Conservation (phyloP, 1,140 invertebrate species). For the Bradynema listronoti region DNA sequence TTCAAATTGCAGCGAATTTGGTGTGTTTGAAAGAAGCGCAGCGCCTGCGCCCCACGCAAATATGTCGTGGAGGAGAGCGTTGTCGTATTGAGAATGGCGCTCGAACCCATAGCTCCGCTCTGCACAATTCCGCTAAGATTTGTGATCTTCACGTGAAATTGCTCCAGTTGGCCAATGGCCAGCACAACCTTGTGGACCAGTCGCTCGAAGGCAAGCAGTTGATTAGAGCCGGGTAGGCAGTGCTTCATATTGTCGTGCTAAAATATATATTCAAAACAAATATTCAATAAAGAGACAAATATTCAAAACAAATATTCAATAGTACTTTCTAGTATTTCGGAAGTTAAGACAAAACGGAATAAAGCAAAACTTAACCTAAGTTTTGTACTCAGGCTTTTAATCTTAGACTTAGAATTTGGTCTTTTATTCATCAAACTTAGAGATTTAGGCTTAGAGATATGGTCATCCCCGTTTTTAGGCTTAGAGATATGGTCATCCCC, state of each 20-base stretch:
- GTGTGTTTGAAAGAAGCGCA: slow-evolving; percentile 97
- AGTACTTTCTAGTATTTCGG: too few relatives aligned
- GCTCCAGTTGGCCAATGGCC: slow-evolving; percentile 91
- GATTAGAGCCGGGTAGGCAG: slow-evolving; percentile 22
- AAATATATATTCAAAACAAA: too few relatives aligned
- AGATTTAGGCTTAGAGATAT: too few relatives aligned
- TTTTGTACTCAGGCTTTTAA: too few relatives aligned
- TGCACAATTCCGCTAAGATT: slow-evolving; percentile 56
- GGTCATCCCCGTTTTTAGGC: too few relatives aligned
- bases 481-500: too few relatives aligned
- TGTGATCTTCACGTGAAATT: slow-evolving; percentile 88
- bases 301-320: too few relatives aligned
- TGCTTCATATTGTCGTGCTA: slow-evolving; percentile 35
- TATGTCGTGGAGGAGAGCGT: slow-evolving; percentile 65
- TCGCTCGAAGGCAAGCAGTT: slow-evolving; percentile 67
- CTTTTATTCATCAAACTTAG: too few relatives aligned
- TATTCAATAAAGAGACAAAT: too few relatives aligned
- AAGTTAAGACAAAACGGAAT: too few relatives aligned
- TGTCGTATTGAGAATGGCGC: slow-evolving; percentile 8
- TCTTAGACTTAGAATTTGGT: too few relatives aligned
- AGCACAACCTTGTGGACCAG: slow-evolving; percentile 85
- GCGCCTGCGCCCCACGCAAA: slow-evolving; percentile 72
- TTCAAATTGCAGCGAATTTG: slow-evolving; percentile 94
- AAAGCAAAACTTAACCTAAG: too few relatives aligned
- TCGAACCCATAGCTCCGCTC: slow-evolving; percentile 16